Base-by-base conservation (phyloP, 2,113 vertebrate genomes). In the Sebastes fasciatus region DNA sequence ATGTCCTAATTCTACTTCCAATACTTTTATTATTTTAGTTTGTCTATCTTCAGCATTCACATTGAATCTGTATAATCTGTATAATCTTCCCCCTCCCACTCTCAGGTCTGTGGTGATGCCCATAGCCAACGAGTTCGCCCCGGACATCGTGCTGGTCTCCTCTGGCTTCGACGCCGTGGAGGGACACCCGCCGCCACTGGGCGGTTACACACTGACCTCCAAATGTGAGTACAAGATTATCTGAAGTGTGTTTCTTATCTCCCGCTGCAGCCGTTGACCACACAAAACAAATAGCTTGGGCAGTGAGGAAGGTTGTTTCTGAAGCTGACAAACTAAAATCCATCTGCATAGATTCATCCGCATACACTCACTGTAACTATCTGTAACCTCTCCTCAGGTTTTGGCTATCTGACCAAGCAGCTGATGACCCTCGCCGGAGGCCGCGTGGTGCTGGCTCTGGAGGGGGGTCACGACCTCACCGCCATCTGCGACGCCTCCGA, bases 81-180 rank as follows among this genome's bases (percentile, higher is more conserved):
- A 6, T 4, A 0, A 60, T 7, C 69, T 49, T 0, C 49, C 62
- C 51, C 57, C 17, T 49, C 46, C 10, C 63, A 0, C 61, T 5
- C 13, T 26, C 96, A 99, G 98, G 89, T 96, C 96, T 0, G 97
- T 98, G 75, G 97, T 99, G 90, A 99, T 99, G 97, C 98, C 98
- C 2, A 97, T 99, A 2, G 98, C 98, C 75, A 96, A 95, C 1
- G 98, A 99, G 87, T 99, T 99, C 21, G 96, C 97, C 70, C 98
- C 98, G 0, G 97, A 99, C 4, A 95, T 99, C 40, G 97, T 99
- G 87, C 95, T 99, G 86, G 98, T 99, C 34, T 99, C 98, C 0
- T 98, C 98, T 0, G 98, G 98, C 67, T 99, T 99, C 1, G 98
- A 99, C 4, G 98, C 98, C 0, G 97, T 99, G 64, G 97, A 99